Conservation (phyloP, 2,797 vertebrate genomes). For the Hypotaenidia philippensis region DNA sequence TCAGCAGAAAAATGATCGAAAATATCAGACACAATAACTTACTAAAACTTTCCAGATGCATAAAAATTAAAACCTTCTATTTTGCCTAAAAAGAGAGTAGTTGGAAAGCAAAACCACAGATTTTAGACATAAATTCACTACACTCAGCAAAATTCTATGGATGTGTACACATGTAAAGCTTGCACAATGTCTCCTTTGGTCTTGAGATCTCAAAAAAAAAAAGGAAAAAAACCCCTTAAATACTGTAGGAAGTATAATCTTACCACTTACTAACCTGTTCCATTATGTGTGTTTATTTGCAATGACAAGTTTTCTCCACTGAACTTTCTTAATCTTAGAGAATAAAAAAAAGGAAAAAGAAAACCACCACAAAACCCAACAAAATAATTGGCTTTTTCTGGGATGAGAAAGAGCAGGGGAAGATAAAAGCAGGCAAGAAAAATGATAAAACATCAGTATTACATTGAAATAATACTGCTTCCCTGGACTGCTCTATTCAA, state of each 20-base stretch:
- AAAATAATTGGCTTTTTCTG: neutral
- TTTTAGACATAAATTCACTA: neutral
- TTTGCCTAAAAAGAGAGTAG: neutral
- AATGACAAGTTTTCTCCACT: neutral
- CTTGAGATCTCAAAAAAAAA: neutral
- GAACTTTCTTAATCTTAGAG: neutral
- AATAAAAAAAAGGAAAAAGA: neutral
- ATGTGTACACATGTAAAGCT: accelerated
- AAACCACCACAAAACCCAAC: too few relatives aligned
- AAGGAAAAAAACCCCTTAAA: neutral
- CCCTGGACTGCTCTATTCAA: neutral
- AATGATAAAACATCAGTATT: neutral
- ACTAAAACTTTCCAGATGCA: neutral
- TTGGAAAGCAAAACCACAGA: neutral
- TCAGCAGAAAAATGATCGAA: neutral
- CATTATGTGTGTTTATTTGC: neutral
- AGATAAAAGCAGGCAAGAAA: neutral
- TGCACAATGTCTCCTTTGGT: neutral
- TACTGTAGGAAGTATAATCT: neutral
- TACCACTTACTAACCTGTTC: neutral
- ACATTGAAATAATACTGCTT: neutral
- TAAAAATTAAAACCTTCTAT: neutral
- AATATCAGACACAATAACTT: neutral
- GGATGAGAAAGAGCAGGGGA: neutral
- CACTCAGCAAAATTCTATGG: neutral